Base-by-base conservation (phyloP, 2,888 invertebrate genomes). In the Parthenolecanium corni region DNA sequence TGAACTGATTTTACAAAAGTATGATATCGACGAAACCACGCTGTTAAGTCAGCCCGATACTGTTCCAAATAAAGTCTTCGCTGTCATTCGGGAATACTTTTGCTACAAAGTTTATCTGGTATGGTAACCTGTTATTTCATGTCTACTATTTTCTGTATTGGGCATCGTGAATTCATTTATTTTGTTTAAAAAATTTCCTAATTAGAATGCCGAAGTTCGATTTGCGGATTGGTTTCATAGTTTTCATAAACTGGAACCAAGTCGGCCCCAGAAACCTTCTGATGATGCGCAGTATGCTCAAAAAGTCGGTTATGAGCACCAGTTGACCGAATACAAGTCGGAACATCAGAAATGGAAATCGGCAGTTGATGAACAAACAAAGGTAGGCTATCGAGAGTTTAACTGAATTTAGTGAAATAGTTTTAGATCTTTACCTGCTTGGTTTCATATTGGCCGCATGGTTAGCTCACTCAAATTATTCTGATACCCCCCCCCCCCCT, bases 211-310 rank as follows among this genome's bases (percentile, higher is more conserved):
- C 3, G 79, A 90, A 65, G 90, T 93, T 73, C 83, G 86, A 6
- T 94, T 92, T 74, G 84, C 85, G 66, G 86, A 89, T 69, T 95
- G 94, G 94, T 88, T 88, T 68, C 82, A 85, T 67, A 83, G 88
- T 70, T 88, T 80, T 68, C 83, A 89, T 71, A 84, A 87, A 70
- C 84, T 82, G 1, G 84, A 84, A 72, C 95, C 94, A 0, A 78
- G 79, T 62, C 80, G 82, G 66, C 82, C 87, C 0, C 80, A 82
- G 44, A 74, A 78, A 14, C 72, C 82, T 31, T 73, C 78, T 0
- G 71, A 78, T 16, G 79, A 79, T 69, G 81, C 83, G 5, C 82
- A 84, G 52, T 93, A 93, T 71, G 84, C 90, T 0, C 92, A 94
- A 71, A 86, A 87, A 73, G 86, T 94, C 23, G 89, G 89, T 1